phyloP scores from a whole-genome alignment of 2,888 invertebrate genomes.

The Rotaria sp. region DNA sequence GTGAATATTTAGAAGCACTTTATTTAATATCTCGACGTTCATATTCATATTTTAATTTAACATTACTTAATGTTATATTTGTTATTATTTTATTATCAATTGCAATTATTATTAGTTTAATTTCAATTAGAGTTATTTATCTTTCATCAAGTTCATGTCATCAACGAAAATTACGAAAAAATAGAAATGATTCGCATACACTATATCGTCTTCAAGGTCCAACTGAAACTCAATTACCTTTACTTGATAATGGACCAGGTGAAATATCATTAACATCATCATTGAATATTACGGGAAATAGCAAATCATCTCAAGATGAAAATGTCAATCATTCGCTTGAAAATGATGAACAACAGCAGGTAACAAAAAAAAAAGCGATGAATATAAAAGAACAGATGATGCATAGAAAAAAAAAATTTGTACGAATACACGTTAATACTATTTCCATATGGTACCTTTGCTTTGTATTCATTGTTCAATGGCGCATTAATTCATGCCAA shows the following conservation, averaged over 20 bases:
- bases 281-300: neutral
- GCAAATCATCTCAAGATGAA: neutral
- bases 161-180: neutral
- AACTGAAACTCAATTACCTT: conserved; percentile 22
- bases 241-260: neutral
- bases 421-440: neutral
- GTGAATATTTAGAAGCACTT: neutral
- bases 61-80: neutral
- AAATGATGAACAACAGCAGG: conserved; percentile 9
- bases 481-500: neutral
- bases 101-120: neutral
- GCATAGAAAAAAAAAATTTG: neutral
- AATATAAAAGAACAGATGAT: neutral
- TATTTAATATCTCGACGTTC: neutral
- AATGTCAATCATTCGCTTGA: neutral
- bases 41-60: conserved; percentile 17
- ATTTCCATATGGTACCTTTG: neutral
- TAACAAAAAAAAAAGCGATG: neutral
- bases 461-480: neutral
- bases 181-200: neutral
- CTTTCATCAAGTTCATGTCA: neutral
- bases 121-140: neutral
- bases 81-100: neutral
- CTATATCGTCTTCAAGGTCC: conserved; percentile 4
- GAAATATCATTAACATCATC: conserved; percentile 22